Evolutionary conservation across 2,888 invertebrate species (phyloP), one percentile per base, ranked within the genome.

Genomic region (Ceriagrion tenellum): DNA sequence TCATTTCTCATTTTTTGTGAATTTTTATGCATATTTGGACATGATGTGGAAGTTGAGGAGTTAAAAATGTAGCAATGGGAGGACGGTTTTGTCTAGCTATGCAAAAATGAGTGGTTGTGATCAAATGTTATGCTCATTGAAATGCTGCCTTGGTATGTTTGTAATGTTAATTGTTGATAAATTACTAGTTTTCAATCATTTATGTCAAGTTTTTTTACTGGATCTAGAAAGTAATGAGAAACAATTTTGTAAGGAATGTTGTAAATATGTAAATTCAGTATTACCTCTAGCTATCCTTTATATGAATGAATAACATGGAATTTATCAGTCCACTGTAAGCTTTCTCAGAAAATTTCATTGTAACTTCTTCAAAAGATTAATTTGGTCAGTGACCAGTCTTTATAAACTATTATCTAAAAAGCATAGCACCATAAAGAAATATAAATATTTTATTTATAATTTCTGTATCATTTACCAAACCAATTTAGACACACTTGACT

Each of bases 201-300:
- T 4, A 4, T 35, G 35, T 35, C 18, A 23, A 16, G 10, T 30
- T 30, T 81, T 13, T 35, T 81, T 26, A 81, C 16, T 81, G 81
- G 81, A 35, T 81, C 12, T 10, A 35, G 13, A 12, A 35, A 35
- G 10, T 81, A 81, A 13, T n/a, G 59, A 59, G 47, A 35, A 81
- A 35, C 16, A 35, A 81, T 81, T 12, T 81, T 35, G 81, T 35
- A 81, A 35, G 8, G 18, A 8, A 35, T 30, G n/a, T 35, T 81
- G 81, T 81, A 81, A 81, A 81, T 81, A 81, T 81, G 81, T 81
- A 26, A 69, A 69, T 69, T n/a, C 69, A 69, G 69, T 69, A 81
- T 81, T 81, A 81, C n/a, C 12, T 35, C 12, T 81, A 35, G 81
- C n/a, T 81, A 18, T 81, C 6, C 18, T 81, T 35, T 10, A 81